phyloP scores from a whole-genome alignment of 2,888 invertebrate species.

The Thera obeliscata region DNA sequence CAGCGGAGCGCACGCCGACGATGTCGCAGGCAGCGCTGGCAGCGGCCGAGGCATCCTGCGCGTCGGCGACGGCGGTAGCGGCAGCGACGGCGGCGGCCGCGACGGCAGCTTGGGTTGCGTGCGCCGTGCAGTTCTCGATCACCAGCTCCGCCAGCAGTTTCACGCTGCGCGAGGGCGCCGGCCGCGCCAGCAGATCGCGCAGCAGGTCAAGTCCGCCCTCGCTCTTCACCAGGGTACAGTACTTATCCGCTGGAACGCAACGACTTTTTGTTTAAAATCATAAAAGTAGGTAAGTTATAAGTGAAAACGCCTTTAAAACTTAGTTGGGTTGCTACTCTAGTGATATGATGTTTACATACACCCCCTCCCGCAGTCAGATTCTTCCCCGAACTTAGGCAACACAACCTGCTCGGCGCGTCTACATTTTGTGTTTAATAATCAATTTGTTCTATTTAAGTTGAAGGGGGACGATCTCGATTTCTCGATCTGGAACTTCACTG shows the following conservation, averaged over 20 bases:
- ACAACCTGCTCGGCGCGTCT: too few relatives aligned
- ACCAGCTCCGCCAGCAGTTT: slow-evolving; percentile 88
- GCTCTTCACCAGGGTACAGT: slow-evolving; percentile 93
- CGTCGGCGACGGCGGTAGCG: neutral
- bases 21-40: slow-evolving; percentile 17
- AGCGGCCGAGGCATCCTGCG: neutral
- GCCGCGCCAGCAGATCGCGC: slow-evolving; percentile 85
- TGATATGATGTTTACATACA: too few relatives aligned
- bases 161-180: slow-evolving; percentile 86
- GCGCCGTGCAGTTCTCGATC: slow-evolving; percentile 85
- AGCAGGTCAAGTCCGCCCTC: slow-evolving; percentile 94
- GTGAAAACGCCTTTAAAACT: too few relatives aligned
- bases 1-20: neutral
- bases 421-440: too few relatives aligned
- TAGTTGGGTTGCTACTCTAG: too few relatives aligned
- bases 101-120: slow-evolving; percentile 36
- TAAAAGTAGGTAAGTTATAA: neutral
- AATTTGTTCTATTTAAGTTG: too few relatives aligned
- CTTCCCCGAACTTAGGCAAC: too few relatives aligned
- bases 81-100: neutral
- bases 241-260: slow-evolving; percentile 91
- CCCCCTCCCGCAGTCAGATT: too few relatives aligned
- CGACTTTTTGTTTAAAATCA: neutral
- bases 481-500: too few relatives aligned
- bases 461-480: too few relatives aligned